Evolutionary conservation across 1,140 invertebrate species (phyloP), one percentile per base, ranked within the genome.

Genomic region (Diabrotica virgifera): DNA sequence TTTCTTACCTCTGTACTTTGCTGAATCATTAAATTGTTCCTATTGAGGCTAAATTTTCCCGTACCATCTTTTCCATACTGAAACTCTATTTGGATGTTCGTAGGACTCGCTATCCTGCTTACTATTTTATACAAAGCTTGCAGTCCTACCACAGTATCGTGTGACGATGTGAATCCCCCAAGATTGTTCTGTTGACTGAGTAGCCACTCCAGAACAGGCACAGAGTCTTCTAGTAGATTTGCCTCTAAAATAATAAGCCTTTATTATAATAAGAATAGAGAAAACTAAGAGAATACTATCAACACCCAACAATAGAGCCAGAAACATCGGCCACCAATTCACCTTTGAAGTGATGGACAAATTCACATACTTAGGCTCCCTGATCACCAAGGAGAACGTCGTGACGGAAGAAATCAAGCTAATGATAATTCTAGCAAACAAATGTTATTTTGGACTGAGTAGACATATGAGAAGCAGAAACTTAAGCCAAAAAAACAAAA

Each of bases 141-240:
- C 12, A 90, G 74, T 5, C 85, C 89, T 0, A 89, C 77, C 2
- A 87, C 82, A 0, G 89, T 90, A 67, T 90, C 89, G 75, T 89
- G 86, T 0, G 87, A 88, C 8, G 89, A 91, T 0, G 85, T 82
- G 72, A 92, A 94, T 10, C 92, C 92, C 35, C 92, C 92, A 36
- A 86, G 80, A 52, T 85, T 82, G 78, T 93, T 94, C 59, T 90
- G 81, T 74, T 93, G 88, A 37, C 85, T 82, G 5, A 89, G 85
- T 64, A 94, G 79, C 90, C 90, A 94, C 50, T 85, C 82, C 0
- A 89, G 76, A 3, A 86, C 84, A 59, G 85, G 85, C 50, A 85
- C 74, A 4, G 82, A 80, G 37, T 83, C 78, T 5, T 84, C 83
- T 5, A 87, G 80, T 3, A 83, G 80, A 9, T 84, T 83, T 11